Base-by-base conservation (phyloP, 2,113 vertebrate genomes). In the Clarias magur region DNA sequence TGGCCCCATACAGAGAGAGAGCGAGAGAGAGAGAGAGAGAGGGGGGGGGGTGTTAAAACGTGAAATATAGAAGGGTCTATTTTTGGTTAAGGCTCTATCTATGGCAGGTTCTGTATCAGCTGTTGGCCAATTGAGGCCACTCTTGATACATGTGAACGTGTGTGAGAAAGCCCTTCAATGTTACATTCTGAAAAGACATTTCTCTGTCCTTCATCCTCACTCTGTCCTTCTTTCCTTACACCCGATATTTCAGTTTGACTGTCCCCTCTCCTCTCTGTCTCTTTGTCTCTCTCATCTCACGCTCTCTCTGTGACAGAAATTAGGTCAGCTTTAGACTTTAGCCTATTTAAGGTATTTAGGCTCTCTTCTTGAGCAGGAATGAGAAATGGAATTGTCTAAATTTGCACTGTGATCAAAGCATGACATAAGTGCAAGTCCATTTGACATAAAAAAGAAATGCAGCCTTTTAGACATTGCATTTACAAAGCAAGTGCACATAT, bases 331-430 rank as follows among this genome's bases (percentile, higher is more conserved):
- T 53, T 42, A 86, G 57, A 86, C 86, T 86, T 83, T 87, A 91
- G 91, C 88, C 92, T 94, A 94, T 92, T 94, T 80, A 34, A 62
- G 30, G 57, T 25, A 23, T 94, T 91, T 90, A 91, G 91, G 87
- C 53, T 72, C 53, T 80, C 63, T 67, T 62, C 81, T 82, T 78
- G 21, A 84, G 82, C 81, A 59, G 86, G 91, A 92, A 84, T 88
- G 3, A 81, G 56, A 85, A 88, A 80, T 54, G 87, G 76, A 86
- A 59, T 87, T 80, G 86, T 89, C 88, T 91, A 86, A 63, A 84
- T 83, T 38, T 90, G 91, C 90, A 89, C 70, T 84, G 25, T 88
- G 83, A 93, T 89, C 87, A 89, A 89, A 91, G 76, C 84, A n/a
- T 9, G 70, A 54, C 81, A 85, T 76, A 87, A 86, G 89, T 27